Evolutionary conservation across 1,140 invertebrate species (phyloP).

Genomic region (Eumaeus atala): DNA sequence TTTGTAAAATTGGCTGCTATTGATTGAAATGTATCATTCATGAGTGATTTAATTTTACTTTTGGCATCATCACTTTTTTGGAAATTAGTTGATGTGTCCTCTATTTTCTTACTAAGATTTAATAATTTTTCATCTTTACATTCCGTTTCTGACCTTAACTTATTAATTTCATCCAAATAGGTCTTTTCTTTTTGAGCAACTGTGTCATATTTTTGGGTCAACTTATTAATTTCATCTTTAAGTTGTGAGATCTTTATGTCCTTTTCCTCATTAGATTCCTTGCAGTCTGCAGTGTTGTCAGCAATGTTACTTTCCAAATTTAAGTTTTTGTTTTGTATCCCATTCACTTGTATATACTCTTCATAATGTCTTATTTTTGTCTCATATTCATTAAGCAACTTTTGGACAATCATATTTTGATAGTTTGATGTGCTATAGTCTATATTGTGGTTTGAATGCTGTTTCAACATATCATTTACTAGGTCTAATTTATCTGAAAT

Average conservation of each 20-base stretch:
- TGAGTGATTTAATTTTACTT: slow-evolving; percentile 52
- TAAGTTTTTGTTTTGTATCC: slow-evolving; percentile 28
- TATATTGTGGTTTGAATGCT: slow-evolving; percentile 24
- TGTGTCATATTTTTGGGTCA: slow-evolving; percentile 8
- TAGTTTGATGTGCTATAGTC: slow-evolving; percentile 24
- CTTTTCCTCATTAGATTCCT: slow-evolving; percentile 28
- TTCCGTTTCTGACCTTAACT: slow-evolving; percentile 29
- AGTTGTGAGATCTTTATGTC: slow-evolving; percentile 31
- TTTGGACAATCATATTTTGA: slow-evolving; percentile 45
- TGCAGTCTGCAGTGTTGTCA: slow-evolving; percentile 1
- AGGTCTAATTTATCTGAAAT: slow-evolving; percentile 52
- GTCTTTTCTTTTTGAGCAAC: slow-evolving; percentile 3
- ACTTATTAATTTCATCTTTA: slow-evolving; percentile 28
- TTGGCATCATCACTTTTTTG: slow-evolving; percentile 28
- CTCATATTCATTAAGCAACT: slow-evolving; percentile 56
- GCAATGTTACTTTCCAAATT: slow-evolving; percentile 16
- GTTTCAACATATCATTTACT: slow-evolving; percentile 38
- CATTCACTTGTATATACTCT: slow-evolving; percentile 39
- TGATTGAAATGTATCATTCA: slow-evolving; percentile 56
- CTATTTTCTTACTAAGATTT: slow-evolving; percentile 23
- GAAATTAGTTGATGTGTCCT: slow-evolving; percentile 17
- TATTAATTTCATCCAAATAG: slow-evolving; percentile 28
- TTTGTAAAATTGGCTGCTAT: slow-evolving; percentile 47
- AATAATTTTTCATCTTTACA: slow-evolving; percentile 30
- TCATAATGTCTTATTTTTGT: slow-evolving; percentile 54